Percentiles rank a stretch among this genome's conserved stretches.
These are phyloP conservation scores for Teleogryllus oceanicus DNA, from an alignment of 2,888 invertebrate species.

Conservation along the genomic window DNA sequence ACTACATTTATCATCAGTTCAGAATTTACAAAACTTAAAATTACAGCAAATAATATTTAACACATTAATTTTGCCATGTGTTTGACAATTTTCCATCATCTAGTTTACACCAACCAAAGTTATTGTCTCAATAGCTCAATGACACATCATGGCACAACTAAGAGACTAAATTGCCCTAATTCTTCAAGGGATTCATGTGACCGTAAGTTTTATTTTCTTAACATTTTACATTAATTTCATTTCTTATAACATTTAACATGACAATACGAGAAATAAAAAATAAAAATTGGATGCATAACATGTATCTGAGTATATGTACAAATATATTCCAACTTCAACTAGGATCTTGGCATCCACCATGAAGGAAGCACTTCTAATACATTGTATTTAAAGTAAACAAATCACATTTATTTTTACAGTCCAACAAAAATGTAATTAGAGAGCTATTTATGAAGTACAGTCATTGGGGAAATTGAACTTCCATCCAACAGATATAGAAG, in stretches of 20 bases:
- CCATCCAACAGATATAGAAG: too few species aligned
- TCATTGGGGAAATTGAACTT: too few species aligned
- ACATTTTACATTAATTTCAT: conserved; percentile 11
- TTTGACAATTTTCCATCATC: not conserved
- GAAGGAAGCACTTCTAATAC: not conserved
- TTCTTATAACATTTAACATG: conserved; percentile 4
- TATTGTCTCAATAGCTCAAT: conserved; percentile 24
- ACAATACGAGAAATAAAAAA: not conserved
- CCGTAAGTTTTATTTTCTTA: not conserved
- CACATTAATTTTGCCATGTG: conserved; percentile 8
- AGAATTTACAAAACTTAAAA: conserved; percentile 21
- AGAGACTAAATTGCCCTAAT: not conserved
- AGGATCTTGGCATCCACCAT: not conserved
- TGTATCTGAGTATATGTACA: not conserved
- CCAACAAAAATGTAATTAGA: not conserved
- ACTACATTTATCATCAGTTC: not conserved
- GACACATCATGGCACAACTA: conserved; percentile 22
- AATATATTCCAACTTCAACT: not conserved
- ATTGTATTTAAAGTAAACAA: not conserved
- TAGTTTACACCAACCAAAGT: conserved; percentile 6
- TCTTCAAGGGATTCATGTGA: not conserved
- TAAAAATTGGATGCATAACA: not conserved
- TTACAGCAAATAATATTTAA: not conserved
- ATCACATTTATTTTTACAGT: not conserved
- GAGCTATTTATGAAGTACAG: too few species aligned